These are phyloP conservation scores for Drosophila setosimentum DNA, from an alignment of 2,888 invertebrate species.

Conservation along the genomic window DNA sequence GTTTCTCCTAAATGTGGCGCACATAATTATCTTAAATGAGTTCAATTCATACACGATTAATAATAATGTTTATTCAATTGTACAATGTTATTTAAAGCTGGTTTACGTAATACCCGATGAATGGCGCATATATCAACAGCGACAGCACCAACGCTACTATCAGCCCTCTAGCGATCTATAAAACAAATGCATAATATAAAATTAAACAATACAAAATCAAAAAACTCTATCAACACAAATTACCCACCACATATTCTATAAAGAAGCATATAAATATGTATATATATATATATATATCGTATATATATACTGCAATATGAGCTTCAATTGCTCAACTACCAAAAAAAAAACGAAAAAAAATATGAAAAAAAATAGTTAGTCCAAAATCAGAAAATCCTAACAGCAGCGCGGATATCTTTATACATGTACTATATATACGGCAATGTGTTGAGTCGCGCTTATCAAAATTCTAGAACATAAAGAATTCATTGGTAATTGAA, in stretches of 20 bases:
- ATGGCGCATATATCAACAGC: slow-evolving; percentile 85
- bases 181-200: slow-evolving; percentile 26
- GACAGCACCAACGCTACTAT: slow-evolving; percentile 84
- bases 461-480: slow-evolving; percentile 69
- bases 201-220: neutral
- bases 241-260: slow-evolving; percentile 52
- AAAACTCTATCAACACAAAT: slow-evolving; percentile 26
- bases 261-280: neutral
- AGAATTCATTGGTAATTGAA: slow-evolving; percentile 72
- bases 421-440: slow-evolving; percentile 54
- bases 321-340: slow-evolving; percentile 39
- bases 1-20: slow-evolving; percentile 30
- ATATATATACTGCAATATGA: slow-evolving; percentile 26
- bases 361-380: slow-evolving; percentile 30
- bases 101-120: slow-evolving; percentile 85
- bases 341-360: slow-evolving; percentile 11
- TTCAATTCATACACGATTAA: slow-evolving; percentile 45
- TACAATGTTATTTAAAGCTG: slow-evolving; percentile 83
- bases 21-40: slow-evolving; percentile 28
- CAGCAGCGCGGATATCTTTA: slow-evolving; percentile 47
- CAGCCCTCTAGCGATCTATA: slow-evolving; percentile 85
- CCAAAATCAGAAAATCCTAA: slow-evolving; percentile 19
- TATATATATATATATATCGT: neutral
- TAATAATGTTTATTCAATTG: slow-evolving; percentile 58
- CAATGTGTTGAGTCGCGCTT: slow-evolving; percentile 60